Evolutionary conservation across 2,113 vertebrate species (phyloP).

Genomic region (Pelecanus crispus): DNA sequence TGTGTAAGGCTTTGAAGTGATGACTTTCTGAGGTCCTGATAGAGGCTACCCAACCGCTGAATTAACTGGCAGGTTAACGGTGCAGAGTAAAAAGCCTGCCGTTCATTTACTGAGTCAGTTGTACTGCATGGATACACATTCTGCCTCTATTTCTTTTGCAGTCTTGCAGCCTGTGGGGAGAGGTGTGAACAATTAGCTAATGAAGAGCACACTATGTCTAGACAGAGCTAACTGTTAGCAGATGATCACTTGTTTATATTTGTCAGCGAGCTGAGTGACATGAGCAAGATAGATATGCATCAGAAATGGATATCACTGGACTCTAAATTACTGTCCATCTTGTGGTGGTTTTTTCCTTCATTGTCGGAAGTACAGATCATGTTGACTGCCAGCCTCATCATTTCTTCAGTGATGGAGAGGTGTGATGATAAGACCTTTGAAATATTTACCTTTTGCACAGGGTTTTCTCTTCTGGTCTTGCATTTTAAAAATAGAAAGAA

Average conservation of each 20-base stretch:
- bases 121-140: not conserved
- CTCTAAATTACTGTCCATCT: not conserved
- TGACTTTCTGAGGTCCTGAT: not conserved
- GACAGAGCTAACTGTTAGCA: conserved; percentile 43
- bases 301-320: not conserved
- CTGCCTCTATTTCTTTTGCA: not conserved
- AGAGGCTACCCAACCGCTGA: not conserved
- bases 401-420: not conserved
- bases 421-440: not conserved
- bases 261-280: not conserved
- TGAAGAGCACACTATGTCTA: conserved; percentile 40
- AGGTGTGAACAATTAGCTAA: conserved; percentile 41
- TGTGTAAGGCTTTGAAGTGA: not conserved
- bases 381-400: not conserved
- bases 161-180: not conserved
- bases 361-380: not conserved
- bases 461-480: not conserved
- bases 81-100: not conserved
- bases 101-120: not conserved
- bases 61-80: not conserved
- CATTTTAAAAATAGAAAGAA: not conserved
- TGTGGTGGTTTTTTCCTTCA: not conserved
- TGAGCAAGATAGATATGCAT: not conserved
- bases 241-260: not conserved
- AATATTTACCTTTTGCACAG: not conserved